Base-by-base conservation (phyloP, 2,113 vertebrate species). In the Oryzias celebensis region DNA sequence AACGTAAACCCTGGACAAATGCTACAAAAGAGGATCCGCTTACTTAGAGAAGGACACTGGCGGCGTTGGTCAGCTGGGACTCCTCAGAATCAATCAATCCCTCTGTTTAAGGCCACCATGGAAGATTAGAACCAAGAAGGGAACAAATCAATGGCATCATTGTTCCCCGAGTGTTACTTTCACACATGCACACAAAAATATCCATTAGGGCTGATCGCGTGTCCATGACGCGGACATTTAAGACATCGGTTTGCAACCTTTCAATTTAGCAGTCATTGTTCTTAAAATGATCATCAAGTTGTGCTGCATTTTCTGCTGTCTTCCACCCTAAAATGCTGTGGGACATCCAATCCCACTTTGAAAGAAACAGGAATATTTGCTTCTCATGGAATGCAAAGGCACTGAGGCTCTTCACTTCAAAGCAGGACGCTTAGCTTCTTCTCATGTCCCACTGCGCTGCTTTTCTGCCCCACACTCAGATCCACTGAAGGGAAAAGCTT, bases 71-170 rank as follows among this genome's bases (percentile, higher is more conserved):
- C 84, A 58, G 85, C 78, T 85, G 86, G 90, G 91, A 94, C 88
- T 75, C 88, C 92, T 91, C 70, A 5, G 82, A 89, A 88, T 89
- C 89, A 91, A 85, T 88, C 89, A 85, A 82, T 86, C 83, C 90
- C 78, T 91, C 84, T 88, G 85, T 87, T 91, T 92, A 86, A 83
- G 49, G 66, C 72, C 80, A 85, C 87, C 91, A 84, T 85, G 85
- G 86, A 77, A 86, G 87, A 48, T 89, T 81, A 85, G 84, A 85
- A 82, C 86, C 78, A 92, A 90, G 92, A 78, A 88, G 90, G 84
- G 83, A 90, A 94, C 93, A 88, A 92, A 96, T 95, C 95, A 96
- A 95, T 95, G 92, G 87, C 50, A 53, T 86, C 91, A 93, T 90
- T 93, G 84, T 92, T 93, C 93, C 88, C 91, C 52, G 31, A 90